Percentiles rank a stretch among this genome's conserved stretches.
These are phyloP conservation scores for Ischnura elegans DNA, from an alignment of 2,888 invertebrate genomes.

Conservation along the genomic window DNA sequence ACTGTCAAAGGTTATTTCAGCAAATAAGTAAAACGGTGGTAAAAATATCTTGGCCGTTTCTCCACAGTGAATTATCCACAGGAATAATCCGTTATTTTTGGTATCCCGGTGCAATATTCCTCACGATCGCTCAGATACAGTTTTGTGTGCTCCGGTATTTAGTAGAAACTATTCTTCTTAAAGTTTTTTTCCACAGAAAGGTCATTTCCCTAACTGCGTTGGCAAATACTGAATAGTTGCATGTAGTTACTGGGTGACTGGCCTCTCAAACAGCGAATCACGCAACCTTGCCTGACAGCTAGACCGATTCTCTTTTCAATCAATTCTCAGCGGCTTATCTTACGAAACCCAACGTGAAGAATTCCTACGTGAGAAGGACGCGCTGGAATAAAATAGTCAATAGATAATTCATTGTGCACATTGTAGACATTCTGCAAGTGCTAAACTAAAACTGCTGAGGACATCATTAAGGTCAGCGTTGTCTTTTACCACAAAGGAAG, in stretches of 20 bases:
- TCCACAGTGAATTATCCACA: not conserved
- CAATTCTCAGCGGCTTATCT: not conserved
- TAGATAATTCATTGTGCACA: not conserved
- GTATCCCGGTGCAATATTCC: not conserved
- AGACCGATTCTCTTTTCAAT: not conserved
- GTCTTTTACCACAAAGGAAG: not conserved
- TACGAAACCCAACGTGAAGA: not conserved
- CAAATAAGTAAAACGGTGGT: not conserved
- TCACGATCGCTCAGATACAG: not conserved
- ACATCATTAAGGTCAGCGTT: not conserved
- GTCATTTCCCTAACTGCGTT: not conserved
- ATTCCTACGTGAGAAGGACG: not conserved
- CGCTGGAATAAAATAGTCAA: not conserved
- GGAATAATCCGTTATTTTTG: not conserved
- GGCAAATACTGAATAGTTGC: not conserved
- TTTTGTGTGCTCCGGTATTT: not conserved
- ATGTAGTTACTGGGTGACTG: not conserved
- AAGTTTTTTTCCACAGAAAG: not conserved
- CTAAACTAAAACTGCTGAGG: not conserved
- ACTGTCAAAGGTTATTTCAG: not conserved
- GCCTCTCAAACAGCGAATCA: not conserved
- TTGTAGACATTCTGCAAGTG: not conserved
- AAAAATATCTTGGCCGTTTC: not conserved
- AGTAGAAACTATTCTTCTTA: not conserved
- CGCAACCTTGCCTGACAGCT: not conserved